phyloP scores from a whole-genome alignment of 2,888 invertebrate genomes.

The Drosophila mimica region DNA sequence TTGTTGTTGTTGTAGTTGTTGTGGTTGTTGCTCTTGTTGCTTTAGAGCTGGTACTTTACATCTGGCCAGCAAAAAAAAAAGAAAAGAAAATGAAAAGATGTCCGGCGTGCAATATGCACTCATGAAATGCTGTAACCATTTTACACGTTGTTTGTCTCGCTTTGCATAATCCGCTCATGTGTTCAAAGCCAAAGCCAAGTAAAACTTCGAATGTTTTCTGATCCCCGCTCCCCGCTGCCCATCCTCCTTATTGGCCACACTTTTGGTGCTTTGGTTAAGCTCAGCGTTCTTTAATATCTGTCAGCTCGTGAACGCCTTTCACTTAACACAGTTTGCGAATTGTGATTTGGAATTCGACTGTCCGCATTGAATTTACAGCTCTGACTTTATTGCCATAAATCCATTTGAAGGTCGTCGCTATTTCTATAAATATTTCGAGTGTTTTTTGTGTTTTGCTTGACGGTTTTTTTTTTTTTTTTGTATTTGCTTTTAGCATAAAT shows the following conservation, averaged over 20 bases:
- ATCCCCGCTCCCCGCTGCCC: not conserved
- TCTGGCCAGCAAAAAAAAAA: not conserved
- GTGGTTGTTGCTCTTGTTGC: not conserved
- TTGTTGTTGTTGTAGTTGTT: not conserved
- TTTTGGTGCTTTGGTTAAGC: constrained; percentile 23
- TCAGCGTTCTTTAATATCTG: constrained; percentile 37
- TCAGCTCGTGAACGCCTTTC: constrained; percentile 52
- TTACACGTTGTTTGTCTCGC: constrained; percentile 4
- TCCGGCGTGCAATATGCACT: not conserved
- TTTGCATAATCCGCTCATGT: constrained; percentile 64
- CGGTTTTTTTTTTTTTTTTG: constrained; percentile 25
- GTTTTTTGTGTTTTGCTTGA: constrained; percentile 25
- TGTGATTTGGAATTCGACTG: constrained; percentile 20
- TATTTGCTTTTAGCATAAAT: not conserved
- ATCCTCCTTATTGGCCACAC: not conserved
- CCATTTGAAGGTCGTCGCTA: constrained; percentile 52
- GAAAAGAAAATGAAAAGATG: not conserved
- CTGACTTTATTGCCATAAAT: constrained; percentile 53
- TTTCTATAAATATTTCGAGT: constrained; percentile 21
- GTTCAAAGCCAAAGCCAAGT: constrained; percentile 29
- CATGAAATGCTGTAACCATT: constrained; percentile 15
- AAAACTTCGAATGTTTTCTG: constrained; percentile 34
- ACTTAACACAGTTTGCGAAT: constrained; percentile 44
- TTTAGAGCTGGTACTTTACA: not conserved
- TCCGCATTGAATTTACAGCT: constrained; percentile 17